Evolutionary conservation across 2,113 vertebrate species (phyloP).

Genomic region (Cavia porcellus): DNA sequence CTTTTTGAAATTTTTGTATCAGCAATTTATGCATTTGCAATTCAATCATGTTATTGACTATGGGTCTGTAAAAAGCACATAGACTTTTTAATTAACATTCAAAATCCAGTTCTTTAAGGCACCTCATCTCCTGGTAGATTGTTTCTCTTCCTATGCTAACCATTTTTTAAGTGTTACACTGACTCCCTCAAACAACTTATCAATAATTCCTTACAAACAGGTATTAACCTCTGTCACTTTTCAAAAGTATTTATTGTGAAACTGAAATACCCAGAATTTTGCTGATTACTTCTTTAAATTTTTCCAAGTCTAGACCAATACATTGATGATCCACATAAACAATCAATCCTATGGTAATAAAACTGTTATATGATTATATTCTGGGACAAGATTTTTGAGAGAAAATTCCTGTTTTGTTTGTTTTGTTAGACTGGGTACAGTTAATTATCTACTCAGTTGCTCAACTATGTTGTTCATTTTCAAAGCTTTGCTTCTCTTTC

Average conservation of each 20-base stretch:
- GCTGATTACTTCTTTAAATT: constrained; percentile 31
- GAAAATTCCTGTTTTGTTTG: not conserved
- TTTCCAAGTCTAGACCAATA: not conserved
- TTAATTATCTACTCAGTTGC: not conserved
- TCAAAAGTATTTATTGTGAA: constrained; percentile 34
- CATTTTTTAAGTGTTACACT: constrained; percentile 10
- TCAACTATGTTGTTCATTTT: not conserved
- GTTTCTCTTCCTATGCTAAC: constrained; percentile 23
- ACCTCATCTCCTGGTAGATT: not conserved
- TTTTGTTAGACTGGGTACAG: not conserved
- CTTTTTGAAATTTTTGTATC: not conserved
- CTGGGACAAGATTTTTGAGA: constrained; percentile 37
- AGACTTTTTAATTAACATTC: constrained; percentile 10
- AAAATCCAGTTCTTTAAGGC: not conserved
- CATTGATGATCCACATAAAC: not conserved
- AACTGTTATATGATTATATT: not conserved
- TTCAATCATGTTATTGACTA: not conserved
- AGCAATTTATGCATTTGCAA: constrained; percentile 7
- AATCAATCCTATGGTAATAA: not conserved
- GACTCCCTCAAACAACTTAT: not conserved
- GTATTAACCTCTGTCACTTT: not conserved
- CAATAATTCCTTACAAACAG: constrained; percentile 23
- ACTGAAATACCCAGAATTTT: not conserved
- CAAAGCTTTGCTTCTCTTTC: not conserved
- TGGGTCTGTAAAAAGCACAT: constrained; percentile 2